Evolutionary conservation across 2,797 vertebrate genomes (phyloP), one percentile per base, ranked within the genome.

Genomic region (Molossus molossus): DNA sequence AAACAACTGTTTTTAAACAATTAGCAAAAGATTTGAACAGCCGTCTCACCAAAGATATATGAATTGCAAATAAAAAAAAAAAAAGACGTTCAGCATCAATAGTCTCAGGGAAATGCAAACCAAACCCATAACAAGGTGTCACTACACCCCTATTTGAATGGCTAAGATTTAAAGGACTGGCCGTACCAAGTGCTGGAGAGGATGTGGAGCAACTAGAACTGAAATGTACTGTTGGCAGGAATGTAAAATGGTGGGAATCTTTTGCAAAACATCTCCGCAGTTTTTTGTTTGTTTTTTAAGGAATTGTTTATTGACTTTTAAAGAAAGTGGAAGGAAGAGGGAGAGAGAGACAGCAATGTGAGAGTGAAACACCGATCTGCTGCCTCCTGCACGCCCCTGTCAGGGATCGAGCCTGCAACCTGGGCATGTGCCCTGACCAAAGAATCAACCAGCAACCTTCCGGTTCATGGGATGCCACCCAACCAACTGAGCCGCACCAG

Each of bases 51-150:
- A 57, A 79, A 94, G 37, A 76, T 23, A 64, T 0, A 73, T 23
- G 13, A 95, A 94, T 33, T 62, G 17, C 80, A 94, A 90, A 76
- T 76, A 80, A 94, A 57, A 17, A 81, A 53, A 65, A 5, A n/a
- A 58, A 81, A 88, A 75, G 60, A 65, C 85, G 18, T 23, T 70
- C 25, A 72, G 48, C 27, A 67, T 55, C 17, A 45, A 77, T 72
- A 79, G 84, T 90, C 29, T 77, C 60, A 76, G 10, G 29, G 48
- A 85, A 94, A 65, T 27, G 5, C 21, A 88, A 86, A 64, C 60
- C 55, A 67, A 64, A 95, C 37, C 29, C 27, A 7, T 86, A 64
- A 57, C 45, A 48, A 57, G 13, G n/a, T n/a, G 76, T 0, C 14
- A 45, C 37, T 7, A 10, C 58, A 50, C 9, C 60, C 13, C 37